Base-by-base conservation (phyloP, 2,888 invertebrate species). In the Yponomeuta sedellus region DNA sequence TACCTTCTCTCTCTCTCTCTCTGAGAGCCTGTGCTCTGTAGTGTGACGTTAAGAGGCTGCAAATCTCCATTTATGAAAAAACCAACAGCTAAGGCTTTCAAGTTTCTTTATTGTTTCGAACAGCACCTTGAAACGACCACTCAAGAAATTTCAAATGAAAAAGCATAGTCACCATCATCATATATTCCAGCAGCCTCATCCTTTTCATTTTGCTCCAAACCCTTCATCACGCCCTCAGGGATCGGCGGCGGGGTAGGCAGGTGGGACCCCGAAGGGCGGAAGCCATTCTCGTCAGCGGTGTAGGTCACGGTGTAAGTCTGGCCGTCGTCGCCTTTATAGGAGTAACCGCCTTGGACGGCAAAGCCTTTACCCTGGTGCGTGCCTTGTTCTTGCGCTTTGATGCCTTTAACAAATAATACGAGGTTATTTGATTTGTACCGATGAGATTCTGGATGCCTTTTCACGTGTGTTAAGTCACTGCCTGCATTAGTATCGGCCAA, bases 241-340 rank as follows among this genome's bases (percentile, higher is more conserved):
- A 93, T 85, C 2, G 93, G 93, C 0, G 93, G 93, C 1, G 93
- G 91, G 0, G 92, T 93, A 0, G 93, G 93, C 0, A 93, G 75
- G 71, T 93, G 93, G 0, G 86, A 89, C 0, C 93, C 93, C 61
- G 86, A 79, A 0, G 93, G 86, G 59, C 86, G 83, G 81, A 92
- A 93, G 2, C 93, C 93, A 67, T 92, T 83, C 75, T 93, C 93
- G 69, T 93, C 93, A 66, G 93, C 93, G 0, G 86, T 87, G 72
- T 93, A 93, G 1, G 86, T 86, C 44, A 93, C 82, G 0, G 92
- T 86, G 79, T 92, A 92, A 0, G 84, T 80, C 19, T 89, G 89
- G 0, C 93, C 94, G 70, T 93, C 93, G 2, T 93, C 92, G 0
- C 92, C 92, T 0, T 87, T 92, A 79, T 93, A 93, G 2, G 92